Conservation (phyloP, 2,888 invertebrate species). For the Cyrtodaria siliqua region DNA sequence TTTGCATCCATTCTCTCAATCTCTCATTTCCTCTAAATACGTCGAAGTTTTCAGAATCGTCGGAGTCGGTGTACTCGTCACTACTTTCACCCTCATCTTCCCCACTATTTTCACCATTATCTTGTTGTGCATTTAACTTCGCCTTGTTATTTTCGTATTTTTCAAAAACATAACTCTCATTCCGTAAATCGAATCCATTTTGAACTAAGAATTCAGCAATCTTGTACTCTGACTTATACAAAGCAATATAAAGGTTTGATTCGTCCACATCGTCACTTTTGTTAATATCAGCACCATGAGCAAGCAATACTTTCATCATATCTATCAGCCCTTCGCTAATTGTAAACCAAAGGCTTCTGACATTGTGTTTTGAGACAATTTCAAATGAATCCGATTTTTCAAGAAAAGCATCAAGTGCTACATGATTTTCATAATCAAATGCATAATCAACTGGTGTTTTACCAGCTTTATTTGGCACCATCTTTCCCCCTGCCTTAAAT, state of each 20-base stretch:
- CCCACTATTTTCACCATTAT: constrained; percentile 14
- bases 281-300: constrained; percentile 67
- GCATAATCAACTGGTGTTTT: constrained; percentile 60
- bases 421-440: constrained; percentile 56
- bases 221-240: constrained; percentile 52
- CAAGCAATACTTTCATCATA: constrained; percentile 54
- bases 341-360: constrained; percentile 11
- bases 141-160: neutral
- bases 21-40: constrained; percentile 43
- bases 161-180: constrained; percentile 26
- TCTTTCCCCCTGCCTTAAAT: constrained; percentile 47
- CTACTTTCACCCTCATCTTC: constrained; percentile 34
- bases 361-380: constrained; percentile 3
- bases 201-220: constrained; percentile 59
- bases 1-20: constrained; percentile 29
- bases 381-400: constrained; percentile 34
- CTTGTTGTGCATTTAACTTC: neutral
- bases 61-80: constrained; percentile 25
- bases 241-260: constrained; percentile 57
- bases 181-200: constrained; percentile 50
- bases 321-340: constrained; percentile 13
- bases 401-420: constrained; percentile 53
- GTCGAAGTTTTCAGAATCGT: constrained; percentile 12
- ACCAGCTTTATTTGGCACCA: constrained; percentile 29
- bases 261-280: constrained; percentile 28